These are phyloP conservation scores for Sphaerophoria rueppellii DNA, from an alignment of 2,888 invertebrate genomes.

Conservation along the genomic window DNA sequence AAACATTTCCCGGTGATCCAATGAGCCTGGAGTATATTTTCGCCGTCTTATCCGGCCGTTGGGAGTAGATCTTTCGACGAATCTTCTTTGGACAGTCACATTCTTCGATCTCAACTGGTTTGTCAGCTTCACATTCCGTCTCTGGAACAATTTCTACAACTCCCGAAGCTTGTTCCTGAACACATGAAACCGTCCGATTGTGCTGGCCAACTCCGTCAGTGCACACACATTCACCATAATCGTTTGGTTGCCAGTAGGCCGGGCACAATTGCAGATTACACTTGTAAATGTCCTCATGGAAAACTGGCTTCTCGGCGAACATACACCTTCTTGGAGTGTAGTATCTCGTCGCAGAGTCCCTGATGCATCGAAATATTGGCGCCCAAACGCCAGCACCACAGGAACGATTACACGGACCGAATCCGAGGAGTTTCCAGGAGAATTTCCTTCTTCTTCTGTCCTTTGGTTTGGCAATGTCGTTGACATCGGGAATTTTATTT, in stretches of 20 bases:
- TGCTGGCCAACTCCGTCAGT: slow-evolving; percentile 85
- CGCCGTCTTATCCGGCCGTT: slow-evolving; percentile 72
- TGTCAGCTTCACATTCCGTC: slow-evolving; percentile 84
- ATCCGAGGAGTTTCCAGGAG: slow-evolving; percentile 89
- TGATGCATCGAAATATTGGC: slow-evolving; percentile 84
- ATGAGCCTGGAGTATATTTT: slow-evolving; percentile 74
- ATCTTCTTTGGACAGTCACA: slow-evolving; percentile 80
- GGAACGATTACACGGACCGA: slow-evolving; percentile 89
- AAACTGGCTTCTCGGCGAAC: slow-evolving; percentile 84
- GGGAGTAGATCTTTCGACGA: slow-evolving; percentile 75
- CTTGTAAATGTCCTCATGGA: slow-evolving; percentile 84
- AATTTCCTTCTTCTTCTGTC: slow-evolving; percentile 84
- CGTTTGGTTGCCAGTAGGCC: slow-evolving; percentile 89
- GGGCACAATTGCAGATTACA: slow-evolving; percentile 91
- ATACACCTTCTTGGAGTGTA: slow-evolving; percentile 87
- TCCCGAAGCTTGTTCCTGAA: slow-evolving; percentile 79
- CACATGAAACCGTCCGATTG: slow-evolving; percentile 88
- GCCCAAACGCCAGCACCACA: slow-evolving; percentile 86
- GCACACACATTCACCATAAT: slow-evolving; percentile 92
- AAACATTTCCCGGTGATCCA: slow-evolving; percentile 70
- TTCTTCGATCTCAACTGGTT: slow-evolving; percentile 81
- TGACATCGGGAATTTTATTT: slow-evolving; percentile 72
- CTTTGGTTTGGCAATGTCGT: slow-evolving; percentile 73
- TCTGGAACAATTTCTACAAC: slow-evolving; percentile 83
- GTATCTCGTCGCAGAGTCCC: slow-evolving; percentile 85